These are phyloP conservation scores for Macrophya alboannulata DNA, from an alignment of 2,888 invertebrate genomes.

Conservation along the genomic window DNA sequence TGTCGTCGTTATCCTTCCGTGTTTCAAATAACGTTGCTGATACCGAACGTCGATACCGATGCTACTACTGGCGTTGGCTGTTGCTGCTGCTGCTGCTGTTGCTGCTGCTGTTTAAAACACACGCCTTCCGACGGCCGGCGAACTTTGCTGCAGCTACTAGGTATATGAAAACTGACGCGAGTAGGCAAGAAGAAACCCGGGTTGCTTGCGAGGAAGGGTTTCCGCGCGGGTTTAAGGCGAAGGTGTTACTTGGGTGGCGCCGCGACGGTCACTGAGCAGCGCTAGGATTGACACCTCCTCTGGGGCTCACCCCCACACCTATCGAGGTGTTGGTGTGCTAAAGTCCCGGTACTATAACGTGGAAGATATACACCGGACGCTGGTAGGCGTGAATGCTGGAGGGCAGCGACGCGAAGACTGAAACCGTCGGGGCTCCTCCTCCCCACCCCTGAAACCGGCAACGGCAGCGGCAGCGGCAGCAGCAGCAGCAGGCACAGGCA, in stretches of 20 bases:
- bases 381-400: conserved; percentile 79
- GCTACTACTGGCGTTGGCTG: neutral
- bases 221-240: conserved; percentile 71
- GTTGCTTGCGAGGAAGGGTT: conserved; percentile 56
- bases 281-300: conserved; percentile 80
- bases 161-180: conserved; percentile 14
- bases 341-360: conserved; percentile 70
- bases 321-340: conserved; percentile 78
- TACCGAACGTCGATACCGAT: neutral
- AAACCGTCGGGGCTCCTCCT: conserved; percentile 74
- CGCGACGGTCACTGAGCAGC: conserved; percentile 81
- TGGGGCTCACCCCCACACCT: conserved; percentile 79
- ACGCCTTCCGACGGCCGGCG: conserved; percentile 55
- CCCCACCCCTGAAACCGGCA: conserved; percentile 72
- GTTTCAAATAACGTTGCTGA: neutral
- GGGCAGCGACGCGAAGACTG: conserved; percentile 79
- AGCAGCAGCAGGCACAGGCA: neutral
- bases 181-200: conserved; percentile 38
- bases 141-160: neutral
- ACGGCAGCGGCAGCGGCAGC: neutral
- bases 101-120: neutral
- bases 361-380: conserved; percentile 74
- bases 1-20: neutral
- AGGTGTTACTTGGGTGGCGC: conserved; percentile 81
- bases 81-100: neutral